Evolutionary conservation across 2,888 invertebrate genomes (phyloP), one percentile per base, ranked within the genome.

Genomic region (Petrolisthes cinctipes): DNA sequence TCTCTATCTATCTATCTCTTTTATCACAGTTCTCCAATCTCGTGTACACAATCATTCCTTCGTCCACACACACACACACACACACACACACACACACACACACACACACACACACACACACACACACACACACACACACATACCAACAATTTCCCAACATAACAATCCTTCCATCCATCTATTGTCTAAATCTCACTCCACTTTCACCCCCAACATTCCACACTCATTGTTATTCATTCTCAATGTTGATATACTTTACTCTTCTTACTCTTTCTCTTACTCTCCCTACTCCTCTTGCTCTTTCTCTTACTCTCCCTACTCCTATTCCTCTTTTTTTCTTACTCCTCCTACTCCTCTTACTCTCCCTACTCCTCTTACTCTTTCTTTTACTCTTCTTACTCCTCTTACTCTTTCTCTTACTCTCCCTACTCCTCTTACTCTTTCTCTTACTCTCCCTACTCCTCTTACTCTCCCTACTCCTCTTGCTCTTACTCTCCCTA

Each of bases 351-450:
- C 37, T 37, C 37, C 37, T 37, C 75, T 75, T 37, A 37, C 20
- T 51, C n/a, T 17, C 78, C 78, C 23, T 37, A 7, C 51, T n/a
- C 23, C 20, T 3, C 51, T 4, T 51, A 37, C 20, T 54, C n/a
- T 54, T 53, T 71, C 82, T 7, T 9, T 53, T 54, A 9, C 37
- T 23, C 54, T 71, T 54, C 17, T 51, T n/a, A 51, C 17, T 53
- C 17, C 83, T 71, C 53, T 53, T 53, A 17, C 73, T 83, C 54
- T n/a, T 54, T n/a, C 54, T 53, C 73, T 71, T 20, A n/a, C 54
- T 53, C 83, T 73, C 73, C 14, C 51, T 53, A 14, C 54, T 23
- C 54, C 54, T 54, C 53, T 51, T 71, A 4, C 54, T 20, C 11
- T 53, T 53, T 23, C 11, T 17, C 14, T 20, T 53, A 23, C 53